phyloP scores from a whole-genome alignment of 2,113 vertebrate species.

The Picathartes gymnocephalus region DNA sequence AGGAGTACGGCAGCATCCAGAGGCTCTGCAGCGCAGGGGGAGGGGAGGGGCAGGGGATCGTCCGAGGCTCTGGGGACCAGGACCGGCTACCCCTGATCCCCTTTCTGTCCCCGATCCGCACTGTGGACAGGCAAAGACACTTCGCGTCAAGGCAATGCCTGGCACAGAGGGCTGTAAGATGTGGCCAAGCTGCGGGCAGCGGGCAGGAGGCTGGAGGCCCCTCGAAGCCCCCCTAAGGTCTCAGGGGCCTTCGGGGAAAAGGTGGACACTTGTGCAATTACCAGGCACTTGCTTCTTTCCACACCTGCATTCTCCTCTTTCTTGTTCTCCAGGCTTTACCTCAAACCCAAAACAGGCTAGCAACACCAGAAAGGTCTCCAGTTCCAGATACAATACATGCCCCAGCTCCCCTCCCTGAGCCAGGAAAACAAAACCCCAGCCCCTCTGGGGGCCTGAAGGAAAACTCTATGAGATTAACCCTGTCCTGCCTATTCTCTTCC shows the following conservation, averaged over 20 bases:
- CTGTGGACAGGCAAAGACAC: neutral
- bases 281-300: neutral
- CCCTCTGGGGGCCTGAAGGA: slow-evolving; percentile 17
- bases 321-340: neutral
- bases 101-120: neutral
- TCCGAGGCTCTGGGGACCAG: neutral
- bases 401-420: neutral
- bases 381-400: neutral
- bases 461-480: neutral
- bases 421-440: slow-evolving; percentile 44
- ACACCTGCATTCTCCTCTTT: neutral
- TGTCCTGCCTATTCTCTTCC: slow-evolving; percentile 3
- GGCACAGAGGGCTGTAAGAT: neutral
- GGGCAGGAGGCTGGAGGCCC: neutral
- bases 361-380: neutral
- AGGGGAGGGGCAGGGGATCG: neutral
- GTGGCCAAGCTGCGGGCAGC: neutral
- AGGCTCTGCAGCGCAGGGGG: slow-evolving; percentile 30
- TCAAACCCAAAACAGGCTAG: neutral
- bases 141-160: neutral
- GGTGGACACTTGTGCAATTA: neutral
- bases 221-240: neutral
- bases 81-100: neutral
- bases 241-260: neutral
- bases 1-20: slow-evolving; percentile 54